Conservation (phyloP, 2,797 vertebrate species). For the Pitangus sulphuratus region DNA sequence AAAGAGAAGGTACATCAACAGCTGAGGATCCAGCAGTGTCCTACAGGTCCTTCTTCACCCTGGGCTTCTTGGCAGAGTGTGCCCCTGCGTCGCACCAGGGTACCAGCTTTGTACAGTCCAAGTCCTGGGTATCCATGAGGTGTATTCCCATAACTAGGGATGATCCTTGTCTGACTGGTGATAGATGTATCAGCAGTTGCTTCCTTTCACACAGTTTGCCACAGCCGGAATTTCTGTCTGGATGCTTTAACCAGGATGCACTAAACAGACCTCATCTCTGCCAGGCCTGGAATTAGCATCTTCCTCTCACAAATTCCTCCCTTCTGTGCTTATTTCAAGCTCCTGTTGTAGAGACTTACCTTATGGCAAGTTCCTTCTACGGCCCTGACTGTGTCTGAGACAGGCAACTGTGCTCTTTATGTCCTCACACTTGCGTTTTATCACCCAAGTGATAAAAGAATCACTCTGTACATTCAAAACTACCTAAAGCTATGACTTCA, state of each 20-base stretch:
- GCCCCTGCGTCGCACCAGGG: fast-evolving
- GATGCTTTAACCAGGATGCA: not conserved
- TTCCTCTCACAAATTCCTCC: fast-evolving
- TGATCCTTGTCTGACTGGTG: not conserved
- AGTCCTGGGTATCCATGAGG: fast-evolving
- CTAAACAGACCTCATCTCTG: not conserved
- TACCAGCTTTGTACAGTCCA: not conserved
- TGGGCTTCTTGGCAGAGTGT: not conserved
- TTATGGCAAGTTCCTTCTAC: not conserved
- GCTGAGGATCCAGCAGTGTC: not conserved
- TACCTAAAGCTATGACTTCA: fast-evolving
- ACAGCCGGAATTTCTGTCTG: not conserved
- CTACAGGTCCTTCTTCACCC: not conserved
- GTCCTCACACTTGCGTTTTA: not conserved
- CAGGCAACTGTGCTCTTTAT: not conserved
- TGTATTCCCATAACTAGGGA: not conserved
- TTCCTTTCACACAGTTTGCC: not conserved
- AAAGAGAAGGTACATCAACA: not conserved
- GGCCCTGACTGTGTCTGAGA: not conserved
- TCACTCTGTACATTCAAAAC: not conserved
- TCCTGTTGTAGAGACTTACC: not conserved
- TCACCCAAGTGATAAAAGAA: not conserved
- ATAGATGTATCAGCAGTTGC: not conserved
- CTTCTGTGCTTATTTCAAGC: not conserved
- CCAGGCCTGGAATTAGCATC: not conserved